Conservation (phyloP, 2,888 invertebrate species). For the Harpagoxenus sublaevis region DNA sequence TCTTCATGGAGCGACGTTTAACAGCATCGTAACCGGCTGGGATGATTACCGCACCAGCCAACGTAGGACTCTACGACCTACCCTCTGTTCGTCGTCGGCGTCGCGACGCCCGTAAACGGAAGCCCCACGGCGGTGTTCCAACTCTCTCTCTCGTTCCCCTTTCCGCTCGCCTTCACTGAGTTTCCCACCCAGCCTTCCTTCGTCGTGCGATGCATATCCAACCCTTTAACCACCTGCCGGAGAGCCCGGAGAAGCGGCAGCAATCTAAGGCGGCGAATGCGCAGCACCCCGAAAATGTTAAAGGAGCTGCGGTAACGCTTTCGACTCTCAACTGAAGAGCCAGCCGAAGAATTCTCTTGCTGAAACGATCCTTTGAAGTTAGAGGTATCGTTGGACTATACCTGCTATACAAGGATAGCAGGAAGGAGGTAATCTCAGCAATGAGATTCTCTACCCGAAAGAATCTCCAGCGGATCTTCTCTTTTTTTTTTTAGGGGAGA, state of each 20-base stretch:
- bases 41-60: constrained; percentile 73
- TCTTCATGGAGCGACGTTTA: constrained; percentile 73
- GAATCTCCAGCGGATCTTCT: constrained; percentile 10
- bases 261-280: constrained; percentile 53
- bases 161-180: background rate
- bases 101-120: constrained; percentile 76
- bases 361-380: constrained; percentile 34
- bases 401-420: background rate
- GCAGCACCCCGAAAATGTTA: constrained; percentile 50
- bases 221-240: constrained; percentile 62
- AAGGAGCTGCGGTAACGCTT: constrained; percentile 49
- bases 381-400: constrained; percentile 21
- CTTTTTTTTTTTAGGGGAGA: background rate
- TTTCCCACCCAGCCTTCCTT: constrained; percentile 44
- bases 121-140: constrained; percentile 69
- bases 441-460: constrained; percentile 14
- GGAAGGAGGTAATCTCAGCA: constrained; percentile 11
- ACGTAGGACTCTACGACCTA: constrained; percentile 47
- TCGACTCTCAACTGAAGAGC: constrained; percentile 38
- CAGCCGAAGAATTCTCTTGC: constrained; percentile 47
- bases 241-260: constrained; percentile 49
- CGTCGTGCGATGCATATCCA: constrained; percentile 58
- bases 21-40: constrained; percentile 77
- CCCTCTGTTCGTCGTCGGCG: constrained; percentile 58
- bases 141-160: constrained; percentile 28